phyloP scores from a whole-genome alignment of 2,888 invertebrate genomes.

The Galerucella pusilla region DNA sequence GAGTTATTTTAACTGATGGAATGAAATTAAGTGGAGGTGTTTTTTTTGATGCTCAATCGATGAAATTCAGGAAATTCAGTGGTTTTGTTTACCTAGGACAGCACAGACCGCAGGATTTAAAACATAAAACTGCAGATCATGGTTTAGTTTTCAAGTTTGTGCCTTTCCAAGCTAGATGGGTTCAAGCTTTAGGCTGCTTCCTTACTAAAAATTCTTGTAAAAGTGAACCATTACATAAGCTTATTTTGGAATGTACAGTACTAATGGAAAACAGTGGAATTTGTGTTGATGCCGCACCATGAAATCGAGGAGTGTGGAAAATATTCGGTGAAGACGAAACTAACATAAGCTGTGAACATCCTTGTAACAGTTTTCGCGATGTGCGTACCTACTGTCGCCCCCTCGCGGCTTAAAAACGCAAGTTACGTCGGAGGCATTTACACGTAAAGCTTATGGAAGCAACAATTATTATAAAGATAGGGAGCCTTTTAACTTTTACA shows the following conservation, averaged over 20 bases:
- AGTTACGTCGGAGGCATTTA: too few species aligned
- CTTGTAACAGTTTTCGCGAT: too few species aligned
- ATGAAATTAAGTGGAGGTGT: background rate
- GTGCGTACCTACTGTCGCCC: too few species aligned
- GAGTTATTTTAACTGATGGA: background rate
- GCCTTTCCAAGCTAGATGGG: background rate
- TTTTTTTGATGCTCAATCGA: background rate
- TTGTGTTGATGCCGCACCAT: background rate
- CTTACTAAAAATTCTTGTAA: background rate
- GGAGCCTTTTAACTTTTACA: too few species aligned
- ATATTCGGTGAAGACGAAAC: too few species aligned
- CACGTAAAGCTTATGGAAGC: too few species aligned
- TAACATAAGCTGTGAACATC: too few species aligned
- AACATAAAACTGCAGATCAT: background rate
- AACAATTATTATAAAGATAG: too few species aligned
- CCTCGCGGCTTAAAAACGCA: too few species aligned
- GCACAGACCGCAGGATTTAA: background rate
- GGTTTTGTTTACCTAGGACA: background rate
- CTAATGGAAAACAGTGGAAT: background rate
- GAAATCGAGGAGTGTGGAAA: too few species aligned
- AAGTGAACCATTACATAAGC: background rate
- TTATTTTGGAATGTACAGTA: background rate
- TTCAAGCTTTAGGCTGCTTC: background rate
- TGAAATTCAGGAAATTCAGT: background rate
- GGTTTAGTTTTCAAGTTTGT: slow-evolving; percentile 4